These are phyloP conservation scores for Podarcis cretensis DNA, from an alignment of 2,113 vertebrate genomes.

Conservation along the genomic window DNA sequence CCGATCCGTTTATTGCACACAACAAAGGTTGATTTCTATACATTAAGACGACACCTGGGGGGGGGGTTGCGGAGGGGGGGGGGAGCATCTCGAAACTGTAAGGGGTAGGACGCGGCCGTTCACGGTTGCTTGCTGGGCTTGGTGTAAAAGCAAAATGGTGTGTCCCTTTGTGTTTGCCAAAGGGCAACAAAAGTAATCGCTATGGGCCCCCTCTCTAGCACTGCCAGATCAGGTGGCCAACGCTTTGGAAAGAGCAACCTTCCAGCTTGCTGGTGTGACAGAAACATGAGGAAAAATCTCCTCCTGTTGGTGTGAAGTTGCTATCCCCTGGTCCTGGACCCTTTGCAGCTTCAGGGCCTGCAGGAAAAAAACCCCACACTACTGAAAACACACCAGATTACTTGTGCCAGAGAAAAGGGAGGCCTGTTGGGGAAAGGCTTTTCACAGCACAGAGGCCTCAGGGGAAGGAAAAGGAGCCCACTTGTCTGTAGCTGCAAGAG, in stretches of 20 bases:
- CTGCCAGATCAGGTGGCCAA: background rate
- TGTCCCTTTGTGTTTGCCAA: background rate
- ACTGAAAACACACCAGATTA: background rate
- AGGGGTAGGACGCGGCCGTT: background rate
- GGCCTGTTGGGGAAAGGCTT: background rate
- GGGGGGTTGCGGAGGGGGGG: no score
- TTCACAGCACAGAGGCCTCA: no score
- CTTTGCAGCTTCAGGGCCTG: no score
- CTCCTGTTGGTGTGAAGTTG: background rate
- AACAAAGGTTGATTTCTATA: background rate
- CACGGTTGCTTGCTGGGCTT: background rate
- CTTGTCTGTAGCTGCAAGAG: no score
- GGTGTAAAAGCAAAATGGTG: background rate
- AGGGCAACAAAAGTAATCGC: background rate
- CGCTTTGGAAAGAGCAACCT: background rate
- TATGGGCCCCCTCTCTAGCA: no score
- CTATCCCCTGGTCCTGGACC: background rate
- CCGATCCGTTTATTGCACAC: background rate
- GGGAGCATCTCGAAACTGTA: no score
- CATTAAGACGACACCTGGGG: background rate
- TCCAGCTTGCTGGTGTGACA: background rate
- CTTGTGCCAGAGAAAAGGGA: background rate
- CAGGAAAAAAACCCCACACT: background rate
- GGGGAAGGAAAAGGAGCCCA: background rate
- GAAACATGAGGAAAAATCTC: background rate